Evolutionary conservation across 2,888 invertebrate species (phyloP).

Genomic region (Malthinus flaveolus): DNA sequence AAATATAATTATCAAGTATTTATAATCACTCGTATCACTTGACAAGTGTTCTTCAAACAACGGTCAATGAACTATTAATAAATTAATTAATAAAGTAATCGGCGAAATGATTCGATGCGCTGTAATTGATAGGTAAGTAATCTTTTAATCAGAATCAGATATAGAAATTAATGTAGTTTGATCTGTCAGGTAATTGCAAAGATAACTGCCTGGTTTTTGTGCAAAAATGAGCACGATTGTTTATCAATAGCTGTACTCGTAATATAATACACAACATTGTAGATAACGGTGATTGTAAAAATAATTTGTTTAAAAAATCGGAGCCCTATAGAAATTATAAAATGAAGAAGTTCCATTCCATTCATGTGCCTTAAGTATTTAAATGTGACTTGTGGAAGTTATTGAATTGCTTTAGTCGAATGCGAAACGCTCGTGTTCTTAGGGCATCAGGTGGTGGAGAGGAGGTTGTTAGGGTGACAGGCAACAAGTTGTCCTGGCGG

Average conservation of each 20-base stretch:
- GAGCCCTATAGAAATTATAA: slow-evolving; percentile 19
- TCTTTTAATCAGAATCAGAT: no score
- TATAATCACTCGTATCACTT: slow-evolving; percentile 45
- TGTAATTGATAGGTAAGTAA: slow-evolving; percentile 11
- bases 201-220: not conserved
- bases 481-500: slow-evolving; percentile 49
- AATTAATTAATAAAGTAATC: slow-evolving; percentile 19
- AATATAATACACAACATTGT: slow-evolving; percentile 9
- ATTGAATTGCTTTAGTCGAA: slow-evolving; percentile 31
- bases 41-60: slow-evolving; percentile 39
- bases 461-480: slow-evolving; percentile 40
- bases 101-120: slow-evolving; percentile 1
- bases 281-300: slow-evolving; percentile 7
- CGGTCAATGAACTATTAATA: slow-evolving; percentile 25
- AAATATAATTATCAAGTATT: slow-evolving; percentile 45
- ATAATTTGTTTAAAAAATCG: slow-evolving; percentile 3
- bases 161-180: no score
- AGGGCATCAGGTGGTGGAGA: slow-evolving; percentile 25
- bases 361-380: slow-evolving; percentile 32
- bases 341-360: slow-evolving; percentile 29
- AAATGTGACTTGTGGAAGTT: slow-evolving; percentile 33
- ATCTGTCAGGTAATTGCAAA: no score
- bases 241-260: not conserved
- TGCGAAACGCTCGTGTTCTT: slow-evolving; percentile 23
- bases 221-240: no score